Evolutionary conservation across 1,140 invertebrate species (phyloP).

Genomic region (Neodiprion pinetum): DNA sequence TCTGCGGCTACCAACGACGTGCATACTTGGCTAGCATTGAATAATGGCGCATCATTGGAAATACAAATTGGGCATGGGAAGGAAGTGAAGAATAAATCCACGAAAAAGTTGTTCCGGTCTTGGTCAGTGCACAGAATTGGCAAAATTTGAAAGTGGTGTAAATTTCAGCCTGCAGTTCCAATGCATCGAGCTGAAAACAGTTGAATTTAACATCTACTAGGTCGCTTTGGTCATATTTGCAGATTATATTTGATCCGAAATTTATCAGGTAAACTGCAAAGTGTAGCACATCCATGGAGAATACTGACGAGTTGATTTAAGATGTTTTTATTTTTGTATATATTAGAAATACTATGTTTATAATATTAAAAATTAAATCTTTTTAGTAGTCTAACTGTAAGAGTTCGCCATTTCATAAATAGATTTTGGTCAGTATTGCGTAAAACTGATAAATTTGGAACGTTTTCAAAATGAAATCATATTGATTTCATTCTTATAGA

Average conservation of each 20-base stretch:
- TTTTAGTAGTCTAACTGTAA: too few species aligned
- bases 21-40: slow-evolving; percentile 55
- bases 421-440: too few species aligned
- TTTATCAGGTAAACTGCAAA: too few species aligned
- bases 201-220: too few species aligned
- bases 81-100: slow-evolving; percentile 51
- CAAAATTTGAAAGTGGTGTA: slow-evolving; percentile 43
- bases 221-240: too few species aligned
- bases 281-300: too few species aligned
- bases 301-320: neutral
- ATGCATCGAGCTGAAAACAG: too few species aligned
- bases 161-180: neutral
- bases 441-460: too few species aligned
- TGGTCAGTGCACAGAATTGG: slow-evolving; percentile 61
- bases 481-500: too few species aligned
- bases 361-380: neutral
- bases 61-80: slow-evolving; percentile 55
- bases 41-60: slow-evolving; percentile 59
- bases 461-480: too few species aligned
- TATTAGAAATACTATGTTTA: neutral
- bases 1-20: slow-evolving; percentile 52
- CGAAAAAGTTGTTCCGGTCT: slow-evolving; percentile 56
- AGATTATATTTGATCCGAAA: too few species aligned
- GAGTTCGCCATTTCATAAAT: too few species aligned
- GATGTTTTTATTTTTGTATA: neutral